phyloP scores from a whole-genome alignment of 2,113 vertebrate species.

The Ammospiza caudacuta region DNA sequence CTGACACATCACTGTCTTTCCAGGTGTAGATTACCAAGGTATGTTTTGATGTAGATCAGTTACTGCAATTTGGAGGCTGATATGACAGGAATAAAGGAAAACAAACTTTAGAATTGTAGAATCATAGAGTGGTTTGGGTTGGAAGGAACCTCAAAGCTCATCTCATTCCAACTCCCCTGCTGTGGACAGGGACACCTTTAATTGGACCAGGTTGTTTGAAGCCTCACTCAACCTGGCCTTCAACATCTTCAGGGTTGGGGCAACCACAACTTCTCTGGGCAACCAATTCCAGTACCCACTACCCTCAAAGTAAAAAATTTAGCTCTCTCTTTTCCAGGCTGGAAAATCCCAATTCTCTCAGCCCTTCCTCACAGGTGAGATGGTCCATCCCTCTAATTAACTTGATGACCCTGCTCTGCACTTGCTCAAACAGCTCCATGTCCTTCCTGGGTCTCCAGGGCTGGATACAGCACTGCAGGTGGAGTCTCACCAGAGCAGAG shows the following conservation, averaged over 20 bases:
- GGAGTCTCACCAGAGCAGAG: background rate
- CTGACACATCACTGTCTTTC: background rate
- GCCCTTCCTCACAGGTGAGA: background rate
- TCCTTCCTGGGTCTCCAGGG: background rate
- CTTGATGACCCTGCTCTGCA: background rate
- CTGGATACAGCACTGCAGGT: background rate
- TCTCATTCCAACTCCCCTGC: background rate
- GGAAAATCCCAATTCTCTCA: background rate
- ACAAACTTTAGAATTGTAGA: background rate
- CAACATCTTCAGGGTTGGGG: background rate
- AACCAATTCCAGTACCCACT: background rate
- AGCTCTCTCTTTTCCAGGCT: background rate
- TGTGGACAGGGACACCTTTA: background rate
- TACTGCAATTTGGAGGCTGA: background rate
- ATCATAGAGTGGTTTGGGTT: background rate
- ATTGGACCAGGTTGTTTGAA: background rate
- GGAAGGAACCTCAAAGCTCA: background rate
- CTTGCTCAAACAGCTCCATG: rapidly evolving
- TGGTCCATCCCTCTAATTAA: background rate
- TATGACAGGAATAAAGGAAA: background rate
- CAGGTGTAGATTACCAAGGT: background rate
- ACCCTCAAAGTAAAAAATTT: background rate
- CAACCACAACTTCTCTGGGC: background rate
- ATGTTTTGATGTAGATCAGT: background rate
- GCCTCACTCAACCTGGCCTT: background rate